These are phyloP conservation scores for Drosophila heteroneura DNA, from an alignment of 2,888 invertebrate species.

Conservation along the genomic window DNA sequence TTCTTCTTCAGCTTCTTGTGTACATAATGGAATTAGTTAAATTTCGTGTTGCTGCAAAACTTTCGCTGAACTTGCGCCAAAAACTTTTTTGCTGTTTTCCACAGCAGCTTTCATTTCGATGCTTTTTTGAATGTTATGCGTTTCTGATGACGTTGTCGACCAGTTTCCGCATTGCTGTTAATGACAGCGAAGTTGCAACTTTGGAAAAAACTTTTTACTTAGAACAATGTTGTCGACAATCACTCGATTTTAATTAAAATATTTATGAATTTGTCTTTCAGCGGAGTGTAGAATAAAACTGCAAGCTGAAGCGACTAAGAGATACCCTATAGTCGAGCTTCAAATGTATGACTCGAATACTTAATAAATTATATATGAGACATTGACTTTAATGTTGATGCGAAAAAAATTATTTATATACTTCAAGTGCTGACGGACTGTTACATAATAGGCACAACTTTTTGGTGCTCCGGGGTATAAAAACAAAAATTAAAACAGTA, in stretches of 20 bases:
- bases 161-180: constrained; percentile 48
- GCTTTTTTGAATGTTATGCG: constrained; percentile 71
- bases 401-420: background rate
- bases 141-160: constrained; percentile 73
- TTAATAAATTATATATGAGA: background rate
- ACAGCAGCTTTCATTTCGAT: constrained; percentile 27
- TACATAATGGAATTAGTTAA: constrained; percentile 79
- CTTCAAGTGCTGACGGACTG: background rate
- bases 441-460: background rate
- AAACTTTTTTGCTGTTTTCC: constrained; percentile 54
- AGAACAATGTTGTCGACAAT: constrained; percentile 70
- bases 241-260: constrained; percentile 77
- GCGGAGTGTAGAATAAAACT: background rate
- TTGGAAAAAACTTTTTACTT: constrained; percentile 68
- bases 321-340: background rate
- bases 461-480: constrained; percentile 4
- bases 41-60: constrained; percentile 68
- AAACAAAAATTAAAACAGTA: background rate
- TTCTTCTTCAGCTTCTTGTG: constrained; percentile 41
- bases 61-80: constrained; percentile 64
- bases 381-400: background rate
- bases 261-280: constrained; percentile 71
- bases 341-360: background rate
- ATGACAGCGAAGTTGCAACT: constrained; percentile 63
- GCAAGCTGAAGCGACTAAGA: background rate